These are phyloP conservation scores for Netelia virgata DNA, from an alignment of 2,888 invertebrate genomes.

Conservation along the genomic window DNA sequence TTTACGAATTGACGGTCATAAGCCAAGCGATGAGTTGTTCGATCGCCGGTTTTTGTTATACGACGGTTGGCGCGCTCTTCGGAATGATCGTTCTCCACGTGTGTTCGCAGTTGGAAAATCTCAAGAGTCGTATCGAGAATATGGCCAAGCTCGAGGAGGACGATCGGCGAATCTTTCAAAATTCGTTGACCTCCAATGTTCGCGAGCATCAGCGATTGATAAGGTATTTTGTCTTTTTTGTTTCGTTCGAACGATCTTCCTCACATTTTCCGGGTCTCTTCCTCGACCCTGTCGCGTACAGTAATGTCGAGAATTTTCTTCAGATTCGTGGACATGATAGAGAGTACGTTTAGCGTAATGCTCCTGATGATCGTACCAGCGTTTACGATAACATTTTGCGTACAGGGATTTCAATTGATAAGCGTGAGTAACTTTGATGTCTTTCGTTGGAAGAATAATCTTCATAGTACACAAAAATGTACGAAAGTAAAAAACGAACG, in stretches of 20 bases:
- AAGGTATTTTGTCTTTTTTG: constrained; percentile 19
- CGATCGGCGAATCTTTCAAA: constrained; percentile 6
- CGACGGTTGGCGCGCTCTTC: constrained; percentile 42
- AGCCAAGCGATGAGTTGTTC: constrained; percentile 19
- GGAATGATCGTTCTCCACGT: constrained; percentile 46
- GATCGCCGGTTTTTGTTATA: constrained; percentile 35
- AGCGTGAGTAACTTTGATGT: constrained; percentile 16
- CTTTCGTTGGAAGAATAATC: background rate
- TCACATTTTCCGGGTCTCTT: background rate
- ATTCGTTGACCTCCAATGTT: constrained; percentile 3
- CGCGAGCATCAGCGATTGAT: constrained; percentile 44
- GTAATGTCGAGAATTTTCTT: background rate
- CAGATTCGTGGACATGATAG: constrained; percentile 45
- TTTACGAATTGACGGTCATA: constrained; percentile 32
- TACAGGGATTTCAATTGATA: constrained; percentile 41
- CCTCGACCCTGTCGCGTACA: background rate
- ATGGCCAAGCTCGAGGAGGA: background rate
- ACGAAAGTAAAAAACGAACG: no score
- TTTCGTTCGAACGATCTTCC: background rate
- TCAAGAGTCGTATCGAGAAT: constrained; percentile 2
- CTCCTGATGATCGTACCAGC: constrained; percentile 23
- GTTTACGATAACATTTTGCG: constrained; percentile 37
- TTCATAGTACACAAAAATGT: background rate
- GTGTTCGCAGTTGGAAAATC: constrained; percentile 58
- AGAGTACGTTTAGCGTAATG: constrained; percentile 42